These are phyloP conservation scores for Rhinichthys osculus DNA, from an alignment of 2,797 vertebrate species.

Conservation along the genomic window DNA sequence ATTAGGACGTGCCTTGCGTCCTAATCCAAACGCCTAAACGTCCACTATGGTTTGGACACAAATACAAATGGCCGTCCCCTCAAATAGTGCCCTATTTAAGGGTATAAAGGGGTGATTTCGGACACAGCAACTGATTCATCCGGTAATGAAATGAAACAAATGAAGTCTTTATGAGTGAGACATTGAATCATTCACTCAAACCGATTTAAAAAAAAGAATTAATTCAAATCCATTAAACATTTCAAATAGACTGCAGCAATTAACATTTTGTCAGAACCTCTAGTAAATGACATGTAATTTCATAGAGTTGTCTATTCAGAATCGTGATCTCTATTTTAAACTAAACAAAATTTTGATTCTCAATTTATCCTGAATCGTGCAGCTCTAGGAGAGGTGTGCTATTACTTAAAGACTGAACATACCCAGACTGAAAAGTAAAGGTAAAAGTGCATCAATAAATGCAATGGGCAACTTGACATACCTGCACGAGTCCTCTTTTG, in stretches of 20 bases:
- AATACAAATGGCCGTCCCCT: no score
- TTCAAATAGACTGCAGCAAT: not conserved
- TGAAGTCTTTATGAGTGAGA: not conserved
- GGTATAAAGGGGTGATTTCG: no score
- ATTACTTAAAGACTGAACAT: not conserved
- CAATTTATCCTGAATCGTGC: not conserved
- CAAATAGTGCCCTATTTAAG: no score
- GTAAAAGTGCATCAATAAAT: not conserved
- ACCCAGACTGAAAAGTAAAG: not conserved
- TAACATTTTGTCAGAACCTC: not conserved
- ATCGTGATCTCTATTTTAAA: not conserved
- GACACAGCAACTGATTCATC: not conserved
- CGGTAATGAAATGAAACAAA: not conserved
- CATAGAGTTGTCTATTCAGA: not conserved
- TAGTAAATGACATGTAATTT: not conserved
- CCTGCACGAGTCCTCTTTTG: slow-evolving; percentile 94
- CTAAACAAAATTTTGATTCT: not conserved
- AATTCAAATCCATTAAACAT: not conserved
- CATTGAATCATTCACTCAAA: not conserved
- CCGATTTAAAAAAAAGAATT: no score
- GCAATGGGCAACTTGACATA: slow-evolving; percentile 57
- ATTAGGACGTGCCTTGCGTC: no score
- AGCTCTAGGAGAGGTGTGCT: not conserved
- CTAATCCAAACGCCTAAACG: no score
- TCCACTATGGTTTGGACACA: no score